phyloP scores from a whole-genome alignment of 1,140 invertebrate species.

The Pectinophora gossypiella region DNA sequence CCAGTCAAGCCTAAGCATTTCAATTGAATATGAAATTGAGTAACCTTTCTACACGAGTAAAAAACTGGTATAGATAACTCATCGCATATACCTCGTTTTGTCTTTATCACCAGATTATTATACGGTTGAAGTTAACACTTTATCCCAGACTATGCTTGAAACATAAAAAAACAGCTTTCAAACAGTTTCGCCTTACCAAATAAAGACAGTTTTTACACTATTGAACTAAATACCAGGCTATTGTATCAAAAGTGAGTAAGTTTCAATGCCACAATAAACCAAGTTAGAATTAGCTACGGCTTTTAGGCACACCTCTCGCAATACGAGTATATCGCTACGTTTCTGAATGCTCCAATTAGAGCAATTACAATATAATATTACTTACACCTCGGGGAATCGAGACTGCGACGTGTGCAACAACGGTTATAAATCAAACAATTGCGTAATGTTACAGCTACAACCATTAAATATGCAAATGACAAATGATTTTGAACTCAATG shows the following conservation, averaged over 20 bases:
- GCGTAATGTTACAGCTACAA: neutral
- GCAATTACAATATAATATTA: slow-evolving; percentile 11
- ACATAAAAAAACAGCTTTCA: too few species aligned
- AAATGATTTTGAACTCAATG: neutral
- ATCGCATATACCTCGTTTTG: too few species aligned
- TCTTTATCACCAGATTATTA: too few species aligned
- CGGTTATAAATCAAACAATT: slow-evolving; percentile 12
- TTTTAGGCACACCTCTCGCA: neutral
- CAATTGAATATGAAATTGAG: too few species aligned
- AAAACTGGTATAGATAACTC: too few species aligned
- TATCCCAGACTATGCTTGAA: too few species aligned
- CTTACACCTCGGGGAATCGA: slow-evolving; percentile 11
- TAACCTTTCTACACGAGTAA: too few species aligned
- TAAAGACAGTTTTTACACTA: too few species aligned
- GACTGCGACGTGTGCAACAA: slow-evolving; percentile 9
- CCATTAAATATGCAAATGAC: neutral
- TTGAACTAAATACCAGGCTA: too few species aligned
- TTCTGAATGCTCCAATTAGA: slow-evolving; percentile 15
- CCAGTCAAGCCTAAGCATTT: too few species aligned
- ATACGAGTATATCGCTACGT: slow-evolving; percentile 5
- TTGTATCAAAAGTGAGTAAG: neutral
- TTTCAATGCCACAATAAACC: neutral
- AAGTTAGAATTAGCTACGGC: neutral
- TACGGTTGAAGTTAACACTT: too few species aligned
- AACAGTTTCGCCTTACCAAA: too few species aligned